Conservation (phyloP, 2,797 vertebrate genomes). For the Pseudomugil gertrudae region DNA sequence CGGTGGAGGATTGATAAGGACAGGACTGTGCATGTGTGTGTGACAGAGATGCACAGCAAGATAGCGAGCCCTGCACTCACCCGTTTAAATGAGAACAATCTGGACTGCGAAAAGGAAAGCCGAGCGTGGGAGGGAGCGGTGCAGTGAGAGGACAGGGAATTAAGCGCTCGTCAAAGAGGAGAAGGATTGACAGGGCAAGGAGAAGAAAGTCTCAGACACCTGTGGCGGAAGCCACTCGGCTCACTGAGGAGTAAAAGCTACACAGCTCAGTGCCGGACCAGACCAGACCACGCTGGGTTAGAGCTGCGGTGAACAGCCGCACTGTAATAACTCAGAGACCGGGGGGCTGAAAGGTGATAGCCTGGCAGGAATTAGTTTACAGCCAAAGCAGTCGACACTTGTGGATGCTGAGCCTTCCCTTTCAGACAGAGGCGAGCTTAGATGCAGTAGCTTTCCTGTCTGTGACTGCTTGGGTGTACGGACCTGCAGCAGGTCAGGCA, state of each 20-base stretch:
- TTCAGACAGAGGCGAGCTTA: conserved; percentile 77
- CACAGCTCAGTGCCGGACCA: conserved; percentile 48
- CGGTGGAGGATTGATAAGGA: conserved; percentile 57
- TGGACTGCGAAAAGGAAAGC: conserved; percentile 66
- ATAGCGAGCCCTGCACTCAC: conserved; percentile 63
- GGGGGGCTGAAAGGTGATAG: conserved; percentile 79
- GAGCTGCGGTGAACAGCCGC: conserved; percentile 62
- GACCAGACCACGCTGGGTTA: conserved; percentile 54
- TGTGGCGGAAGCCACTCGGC: conserved; percentile 66
- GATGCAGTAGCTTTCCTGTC: conserved; percentile 82
- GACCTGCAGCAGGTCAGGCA: conserved; percentile 47
- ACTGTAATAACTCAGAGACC: conserved; percentile 77
- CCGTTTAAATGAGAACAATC: conserved; percentile 80
- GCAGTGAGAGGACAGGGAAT: conserved; percentile 48
- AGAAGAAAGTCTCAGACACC: conserved; percentile 74
- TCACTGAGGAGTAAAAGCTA: conserved; percentile 31
- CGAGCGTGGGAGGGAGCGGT: conserved; percentile 41
- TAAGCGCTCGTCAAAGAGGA: conserved; percentile 66
- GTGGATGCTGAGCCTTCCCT: conserved; percentile 73
- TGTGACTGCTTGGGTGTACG: conserved; percentile 54
- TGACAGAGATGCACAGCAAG: conserved; percentile 47
- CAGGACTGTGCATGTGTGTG: conserved; percentile 42
- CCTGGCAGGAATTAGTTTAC: conserved; percentile 79
- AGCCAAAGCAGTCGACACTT: conserved; percentile 67
- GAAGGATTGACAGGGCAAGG: conserved; percentile 67